Base-by-base conservation (phyloP, 2,113 vertebrate species). In the Nicator chloris region DNA sequence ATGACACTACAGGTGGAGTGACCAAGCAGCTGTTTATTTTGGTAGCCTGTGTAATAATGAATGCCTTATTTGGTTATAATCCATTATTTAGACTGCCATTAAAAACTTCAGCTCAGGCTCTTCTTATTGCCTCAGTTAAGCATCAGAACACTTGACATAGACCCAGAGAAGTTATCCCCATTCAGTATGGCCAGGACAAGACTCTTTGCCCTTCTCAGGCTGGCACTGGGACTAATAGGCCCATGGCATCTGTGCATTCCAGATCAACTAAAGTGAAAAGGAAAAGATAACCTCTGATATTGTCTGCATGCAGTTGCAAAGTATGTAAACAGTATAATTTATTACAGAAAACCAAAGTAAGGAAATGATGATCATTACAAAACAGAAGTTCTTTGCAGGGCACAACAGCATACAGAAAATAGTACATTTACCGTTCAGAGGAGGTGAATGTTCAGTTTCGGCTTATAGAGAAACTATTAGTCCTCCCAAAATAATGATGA, bases 231-330 rank as follows among this genome's bases (percentile, higher is more conserved):
- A 96, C 66, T 73, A 22, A 30, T 66, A 72, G 66, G 63, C 75
- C 21, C 90, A 79, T 49, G 51, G 21, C 92, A 95, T 93, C 93
- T 97, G 95, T 95, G 71, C 64, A 31, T 70, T 75, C 26, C 59
- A 90, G 9, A 42, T 73, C 28, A 91, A 13, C 30, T 60, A 44
- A 91, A 90, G 42, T 47, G 28, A 81, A 85, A 88, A 77, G 30
- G 57, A 93, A 78, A 94, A 40, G 22, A n/a, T 27, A 77, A 89
- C 40, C 33, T 77, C 63, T 63, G 59, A 69, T 81, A 50, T 18
- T 71, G 42, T 16, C 47, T 40, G 21, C 17, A 81, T 57, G 45
- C 31, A 87, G 23, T 45, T 94, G 33, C 21, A 66, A 39, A 64
- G 37, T 54, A 61, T 54, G 19, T 69, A 86, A 85, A 91, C 14